These are phyloP conservation scores for Esox niger DNA, from an alignment of 2,113 vertebrate genomes.

Conservation along the genomic window DNA sequence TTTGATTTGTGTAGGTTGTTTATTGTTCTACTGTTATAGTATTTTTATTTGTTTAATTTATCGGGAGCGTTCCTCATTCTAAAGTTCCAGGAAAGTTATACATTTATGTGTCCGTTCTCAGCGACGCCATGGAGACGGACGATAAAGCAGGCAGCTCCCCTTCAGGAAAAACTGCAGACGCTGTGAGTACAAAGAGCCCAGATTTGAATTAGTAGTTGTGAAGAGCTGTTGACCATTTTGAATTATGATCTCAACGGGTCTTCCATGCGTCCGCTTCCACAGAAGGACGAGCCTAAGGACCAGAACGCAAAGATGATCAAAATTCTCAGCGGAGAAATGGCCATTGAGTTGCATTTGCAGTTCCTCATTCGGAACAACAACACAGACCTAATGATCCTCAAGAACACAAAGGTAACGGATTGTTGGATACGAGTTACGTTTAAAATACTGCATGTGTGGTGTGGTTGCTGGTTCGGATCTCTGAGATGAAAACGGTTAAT, in stretches of 20 bases:
- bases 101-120: too few relatives aligned
- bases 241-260: neutral
- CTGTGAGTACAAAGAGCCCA: constrained; percentile 73
- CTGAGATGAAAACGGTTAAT: too few relatives aligned
- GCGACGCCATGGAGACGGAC: constrained; percentile 96
- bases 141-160: constrained; percentile 83
- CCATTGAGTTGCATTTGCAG: constrained; percentile 95
- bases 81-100: too few relatives aligned
- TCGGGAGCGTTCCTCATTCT: too few relatives aligned
- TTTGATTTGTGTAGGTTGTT: too few relatives aligned
- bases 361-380: constrained; percentile 99
- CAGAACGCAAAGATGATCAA: constrained; percentile 99
- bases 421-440: too few relatives aligned
- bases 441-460: too few relatives aligned
- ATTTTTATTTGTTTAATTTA: too few relatives aligned
- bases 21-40: too few relatives aligned
- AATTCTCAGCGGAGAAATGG: constrained; percentile 98
- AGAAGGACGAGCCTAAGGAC: constrained; percentile 95
- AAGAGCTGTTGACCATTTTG: too few relatives aligned
- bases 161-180: constrained; percentile 79
- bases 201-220: too few relatives aligned
- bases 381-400: constrained; percentile 98
- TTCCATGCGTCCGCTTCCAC: constrained; percentile 33
- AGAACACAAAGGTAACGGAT: constrained; percentile 94
- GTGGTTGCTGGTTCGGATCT: too few relatives aligned